A percentile compares a stretch with the other conserved stretches of the same genome.
These are phyloP conservation scores for Carlito syrichta DNA, from an alignment of 2,113 vertebrate species.

Conservation along the genomic window DNA sequence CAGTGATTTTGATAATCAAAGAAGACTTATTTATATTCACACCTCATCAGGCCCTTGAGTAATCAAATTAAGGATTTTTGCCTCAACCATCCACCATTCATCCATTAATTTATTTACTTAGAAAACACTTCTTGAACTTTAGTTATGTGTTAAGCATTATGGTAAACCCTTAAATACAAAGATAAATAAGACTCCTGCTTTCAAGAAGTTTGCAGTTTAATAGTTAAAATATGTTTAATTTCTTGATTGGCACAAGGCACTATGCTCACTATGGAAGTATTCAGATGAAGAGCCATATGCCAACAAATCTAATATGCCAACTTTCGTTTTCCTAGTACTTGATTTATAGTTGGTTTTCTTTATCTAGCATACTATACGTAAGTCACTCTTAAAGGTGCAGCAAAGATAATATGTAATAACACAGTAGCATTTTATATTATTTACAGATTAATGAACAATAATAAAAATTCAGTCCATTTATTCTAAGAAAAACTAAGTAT, in stretches of 20 bases:
- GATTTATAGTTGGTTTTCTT: not conserved
- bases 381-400: not conserved
- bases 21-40: not conserved
- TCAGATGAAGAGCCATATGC: not conserved
- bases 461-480: constrained; percentile 49
- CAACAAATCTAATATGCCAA: no score
- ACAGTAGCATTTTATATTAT: not conserved
- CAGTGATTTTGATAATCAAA: not conserved
- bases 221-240: not conserved
- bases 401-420: not conserved
- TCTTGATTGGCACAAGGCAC: not conserved
- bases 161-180: not conserved
- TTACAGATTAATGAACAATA: constrained; percentile 2
- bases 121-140: not conserved
- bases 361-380: not conserved
- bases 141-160: not conserved
- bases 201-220: not conserved
- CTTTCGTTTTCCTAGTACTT: not conserved
- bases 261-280: not conserved
- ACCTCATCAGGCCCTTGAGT: not conserved
- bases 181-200: not conserved
- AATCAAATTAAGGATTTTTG: not conserved
- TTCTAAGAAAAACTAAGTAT: constrained; percentile 46
- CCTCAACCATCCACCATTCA: not conserved
- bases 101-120: not conserved